These are phyloP conservation scores for Tetramorium simillimum DNA, from an alignment of 1,140 invertebrate species.

Conservation along the genomic window DNA sequence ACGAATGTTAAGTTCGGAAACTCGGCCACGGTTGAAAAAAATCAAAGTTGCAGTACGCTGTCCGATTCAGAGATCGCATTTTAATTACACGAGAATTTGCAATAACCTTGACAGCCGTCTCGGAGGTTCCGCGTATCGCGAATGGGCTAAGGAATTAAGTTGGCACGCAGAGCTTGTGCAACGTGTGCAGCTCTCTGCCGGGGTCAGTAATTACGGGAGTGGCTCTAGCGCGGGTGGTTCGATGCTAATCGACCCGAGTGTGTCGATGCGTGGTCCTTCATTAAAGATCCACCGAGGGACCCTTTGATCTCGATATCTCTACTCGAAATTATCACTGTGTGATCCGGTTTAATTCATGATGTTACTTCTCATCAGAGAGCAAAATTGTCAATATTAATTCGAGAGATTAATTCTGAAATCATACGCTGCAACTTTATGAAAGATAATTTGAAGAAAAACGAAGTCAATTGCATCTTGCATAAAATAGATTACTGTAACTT, in stretches of 20 bases:
- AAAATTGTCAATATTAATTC: neutral
- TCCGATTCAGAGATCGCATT: slow-evolving; percentile 49
- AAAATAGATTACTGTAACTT: neutral
- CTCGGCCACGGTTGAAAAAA: neutral
- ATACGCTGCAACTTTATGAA: neutral
- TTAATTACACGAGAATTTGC: slow-evolving; percentile 64
- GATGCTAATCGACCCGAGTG: slow-evolving; percentile 64
- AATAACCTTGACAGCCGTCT: slow-evolving; percentile 45
- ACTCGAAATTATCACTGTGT: slow-evolving; percentile 51
- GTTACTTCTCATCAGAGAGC: neutral
- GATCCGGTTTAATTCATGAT: neutral
- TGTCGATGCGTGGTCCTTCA: slow-evolving; percentile 60
- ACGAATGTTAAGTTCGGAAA: neutral
- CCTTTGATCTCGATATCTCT: slow-evolving; percentile 65
- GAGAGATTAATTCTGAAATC: neutral
- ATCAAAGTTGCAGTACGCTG: neutral
- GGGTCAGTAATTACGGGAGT: slow-evolving; percentile 68
- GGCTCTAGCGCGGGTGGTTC: slow-evolving; percentile 20
- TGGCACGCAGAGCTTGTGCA: slow-evolving; percentile 54
- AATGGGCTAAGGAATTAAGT: slow-evolving; percentile 63
- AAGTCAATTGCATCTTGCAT: neutral
- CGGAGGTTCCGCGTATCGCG: slow-evolving; percentile 6
- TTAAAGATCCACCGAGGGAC: slow-evolving; percentile 48
- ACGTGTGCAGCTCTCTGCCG: slow-evolving; percentile 28
- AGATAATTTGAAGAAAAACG: neutral